phyloP scores from a whole-genome alignment of 2,888 invertebrate species.

The Agapostemon virescens region DNA sequence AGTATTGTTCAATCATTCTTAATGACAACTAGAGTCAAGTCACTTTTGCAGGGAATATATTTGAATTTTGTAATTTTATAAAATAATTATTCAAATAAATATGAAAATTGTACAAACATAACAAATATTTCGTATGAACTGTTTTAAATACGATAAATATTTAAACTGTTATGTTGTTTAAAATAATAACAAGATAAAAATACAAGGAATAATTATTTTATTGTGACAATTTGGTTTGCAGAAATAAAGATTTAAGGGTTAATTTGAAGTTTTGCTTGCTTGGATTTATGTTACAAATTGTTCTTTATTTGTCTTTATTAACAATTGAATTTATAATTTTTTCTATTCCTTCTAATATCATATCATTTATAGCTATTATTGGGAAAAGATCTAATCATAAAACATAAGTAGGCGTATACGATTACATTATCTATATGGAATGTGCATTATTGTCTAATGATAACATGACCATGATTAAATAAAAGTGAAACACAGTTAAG shows the following conservation, averaged over 20 bases:
- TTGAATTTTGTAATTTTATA: not conserved
- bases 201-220: not conserved
- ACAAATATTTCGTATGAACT: not conserved
- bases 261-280: not conserved
- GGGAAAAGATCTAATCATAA: constrained; percentile 43
- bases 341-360: not conserved
- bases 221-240: not conserved
- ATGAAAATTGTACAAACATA: not conserved
- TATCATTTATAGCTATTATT: constrained; percentile 4
- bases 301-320: not conserved
- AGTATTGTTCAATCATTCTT: constrained; percentile 33
- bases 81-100: not conserved
- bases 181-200: not conserved
- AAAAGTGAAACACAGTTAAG: not conserved
- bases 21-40: not conserved
- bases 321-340: not conserved
- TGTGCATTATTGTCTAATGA: constrained; percentile 9
- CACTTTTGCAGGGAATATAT: not conserved
- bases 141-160: not conserved
- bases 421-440: constrained; percentile 38
- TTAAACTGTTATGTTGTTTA: not conserved
- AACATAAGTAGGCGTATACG: constrained; percentile 51
- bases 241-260: not conserved
- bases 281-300: not conserved
- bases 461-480: not conserved